Base-by-base conservation (phyloP, 2,888 invertebrate species). In the Aelia acuminata region DNA sequence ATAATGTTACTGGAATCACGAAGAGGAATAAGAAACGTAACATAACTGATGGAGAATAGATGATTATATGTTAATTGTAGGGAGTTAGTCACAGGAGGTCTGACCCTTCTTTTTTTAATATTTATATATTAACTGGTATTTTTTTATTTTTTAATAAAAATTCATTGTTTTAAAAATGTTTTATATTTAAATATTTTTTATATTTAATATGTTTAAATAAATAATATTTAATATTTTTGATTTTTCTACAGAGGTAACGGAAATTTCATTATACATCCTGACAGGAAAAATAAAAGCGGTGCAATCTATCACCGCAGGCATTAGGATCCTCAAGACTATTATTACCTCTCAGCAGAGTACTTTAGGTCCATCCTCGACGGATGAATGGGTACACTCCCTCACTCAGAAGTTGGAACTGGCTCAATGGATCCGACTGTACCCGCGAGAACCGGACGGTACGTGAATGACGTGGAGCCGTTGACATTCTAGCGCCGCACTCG, bases 401-500 rank as follows among this genome's bases (percentile, higher is more conserved):
- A 63, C 63, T 63, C 31, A 70, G 63, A 70, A 35, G 63, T 18
- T 70, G 35, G 18, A 31, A 35, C 63, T 35, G 63, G 31, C 63
- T 31, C 63, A 31, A 70, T 70, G 63, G 63, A 70, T 26, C 35
- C 43, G 80, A 80, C 80, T 43, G 80, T 43, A 80, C 43, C 43
- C 31, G 22, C 75, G 11, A 43, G 43, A 35, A 47, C 80, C 80
- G 80, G 80, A 80, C 80, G 39, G 80, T 80, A 80, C 80, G 22
- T 80, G 43, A 80, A 80, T 80, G 80, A 80, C 80, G 80, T 80
- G n/a, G 80, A 43, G 10, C 43, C 43, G 22, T 43, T 80, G 80
- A 80, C 80, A 80, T 80, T 80, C 80, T 80, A 80, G n/a, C 80
- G 43, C 80, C 63, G 63, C 63, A 70, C 63, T 35, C 31, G 31